Base-by-base conservation (phyloP, 2,113 vertebrate species). In the Heterochromis multidens region DNA sequence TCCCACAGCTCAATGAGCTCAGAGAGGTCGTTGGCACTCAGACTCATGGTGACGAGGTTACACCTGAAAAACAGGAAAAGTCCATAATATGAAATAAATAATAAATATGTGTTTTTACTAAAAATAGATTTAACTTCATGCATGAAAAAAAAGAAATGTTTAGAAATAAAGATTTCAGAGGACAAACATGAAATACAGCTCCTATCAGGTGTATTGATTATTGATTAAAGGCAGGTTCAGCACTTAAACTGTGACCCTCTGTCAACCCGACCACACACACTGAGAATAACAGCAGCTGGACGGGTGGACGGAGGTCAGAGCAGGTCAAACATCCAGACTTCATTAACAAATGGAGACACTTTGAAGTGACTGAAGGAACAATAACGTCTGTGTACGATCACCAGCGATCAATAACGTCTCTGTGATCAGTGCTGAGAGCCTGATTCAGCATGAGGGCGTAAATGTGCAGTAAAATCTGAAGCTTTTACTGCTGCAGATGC, bases 1-100 rank as follows among this genome's bases (percentile, higher is more conserved):
- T 95, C 92, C 57, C 95, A 94, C 84, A 96, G 83, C 27, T 97
- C 97, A 72, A 97, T 84, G 0, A 96, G 93, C 0, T 97, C 97
- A 92, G 57, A 84, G 11, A 95, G 85, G 37, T 95, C 93, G 3
- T 43, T 93, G 37, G 85, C 33, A 62, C 72, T 93, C 84, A 94
- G 80, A 59, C 87, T 95, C 95, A 95, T 95, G 65, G 49, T 2
- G 27, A 33, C 3, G 19, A 21, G 49, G 8, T 46, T 31, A 79
- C 72, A 77, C 79, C 78, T 88, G 78, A 9, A 83, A 43, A 58
- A 83, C 23, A 58, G 9, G 59, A 40, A 54, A 35, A 63, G 23
- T 77, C 4, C 31, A 5, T 23, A 33, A 31, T 56, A 37, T 17
- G 9, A 35, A 37, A 77, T 25, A 67, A 67, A n/a, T 31, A 13